phyloP scores from a whole-genome alignment of 2,888 invertebrate genomes.

The Caenorhabditis imperialis region DNA sequence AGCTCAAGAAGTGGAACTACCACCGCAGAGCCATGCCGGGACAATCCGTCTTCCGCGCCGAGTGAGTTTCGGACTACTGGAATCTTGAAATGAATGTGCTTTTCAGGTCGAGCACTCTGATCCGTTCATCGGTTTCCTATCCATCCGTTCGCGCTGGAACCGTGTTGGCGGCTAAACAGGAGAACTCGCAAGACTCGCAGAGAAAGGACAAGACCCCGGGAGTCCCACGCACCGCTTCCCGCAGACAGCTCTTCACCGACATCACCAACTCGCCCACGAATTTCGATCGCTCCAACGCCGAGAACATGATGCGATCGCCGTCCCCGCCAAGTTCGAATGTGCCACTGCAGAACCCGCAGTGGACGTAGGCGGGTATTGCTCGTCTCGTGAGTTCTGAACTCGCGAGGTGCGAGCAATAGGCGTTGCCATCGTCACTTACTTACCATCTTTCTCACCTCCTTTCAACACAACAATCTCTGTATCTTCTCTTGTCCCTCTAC shows the following conservation, averaged over 20 bases:
- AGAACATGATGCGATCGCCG: neutral
- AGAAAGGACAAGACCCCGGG: slow-evolving; percentile 2
- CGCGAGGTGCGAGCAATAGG: neutral
- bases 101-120: too few relatives aligned
- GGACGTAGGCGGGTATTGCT: neutral
- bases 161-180: too few relatives aligned
- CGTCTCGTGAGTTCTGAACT: neutral
- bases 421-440: neutral
- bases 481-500: neutral
- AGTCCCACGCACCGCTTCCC: neutral
- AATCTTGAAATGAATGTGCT: too few relatives aligned
- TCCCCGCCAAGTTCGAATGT: neutral
- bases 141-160: neutral
- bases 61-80: too few relatives aligned
- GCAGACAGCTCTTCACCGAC: neutral
- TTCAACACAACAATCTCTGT: too few relatives aligned
- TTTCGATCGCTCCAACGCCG: neutral
- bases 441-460: slow-evolving; percentile 13
- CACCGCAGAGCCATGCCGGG: slow-evolving; percentile 21
- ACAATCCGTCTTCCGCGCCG: slow-evolving; percentile 6
- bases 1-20: slow-evolving; percentile 38
- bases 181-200: neutral
- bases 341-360: neutral
- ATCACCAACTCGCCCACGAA: slow-evolving; percentile 6
- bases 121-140: too few relatives aligned